Percentiles rank a stretch among this genome's conserved stretches.
phyloP scores from a whole-genome alignment of 1,140 invertebrate species.

The Neotoxoptera formosana region DNA sequence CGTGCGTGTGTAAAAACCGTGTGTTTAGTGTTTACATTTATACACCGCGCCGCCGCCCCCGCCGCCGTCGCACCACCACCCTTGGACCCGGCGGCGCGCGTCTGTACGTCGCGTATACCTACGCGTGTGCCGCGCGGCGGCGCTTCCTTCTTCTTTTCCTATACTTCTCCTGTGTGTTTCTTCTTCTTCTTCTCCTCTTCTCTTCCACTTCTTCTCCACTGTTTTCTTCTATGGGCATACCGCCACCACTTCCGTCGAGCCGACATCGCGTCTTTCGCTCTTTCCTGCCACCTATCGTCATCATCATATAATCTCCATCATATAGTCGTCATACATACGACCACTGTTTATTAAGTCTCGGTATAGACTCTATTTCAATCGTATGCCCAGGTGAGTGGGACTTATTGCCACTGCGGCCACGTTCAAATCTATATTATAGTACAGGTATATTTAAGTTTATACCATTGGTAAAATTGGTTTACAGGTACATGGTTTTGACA shows the following conservation, averaged over 20 bases:
- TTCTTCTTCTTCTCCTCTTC: background rate
- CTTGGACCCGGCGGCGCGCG: slow-evolving; percentile 20
- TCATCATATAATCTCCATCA: no score
- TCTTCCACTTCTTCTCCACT: no score
- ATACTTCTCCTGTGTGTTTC: background rate
- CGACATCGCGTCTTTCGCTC: background rate
- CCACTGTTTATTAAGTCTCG: background rate
- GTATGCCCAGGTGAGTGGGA: no score
- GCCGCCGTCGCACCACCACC: slow-evolving; percentile 48
- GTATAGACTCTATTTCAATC: background rate
- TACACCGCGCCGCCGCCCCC: slow-evolving; percentile 26
- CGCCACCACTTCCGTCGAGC: background rate
- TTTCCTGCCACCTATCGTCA: background rate
- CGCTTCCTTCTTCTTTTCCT: background rate
- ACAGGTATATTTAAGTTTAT: no score
- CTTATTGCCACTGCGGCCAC: no score
- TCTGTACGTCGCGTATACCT: background rate
- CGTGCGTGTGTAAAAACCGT: slow-evolving; percentile 34
- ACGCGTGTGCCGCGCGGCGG: background rate
- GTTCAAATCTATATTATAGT: no score
- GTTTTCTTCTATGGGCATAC: background rate
- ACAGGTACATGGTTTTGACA: no score
- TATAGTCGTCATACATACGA: background rate
- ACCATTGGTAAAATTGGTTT: no score
- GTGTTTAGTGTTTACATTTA: slow-evolving; percentile 39